phyloP scores from a whole-genome alignment of 2,113 vertebrate genomes.

The Muntiacus muntjak region DNA sequence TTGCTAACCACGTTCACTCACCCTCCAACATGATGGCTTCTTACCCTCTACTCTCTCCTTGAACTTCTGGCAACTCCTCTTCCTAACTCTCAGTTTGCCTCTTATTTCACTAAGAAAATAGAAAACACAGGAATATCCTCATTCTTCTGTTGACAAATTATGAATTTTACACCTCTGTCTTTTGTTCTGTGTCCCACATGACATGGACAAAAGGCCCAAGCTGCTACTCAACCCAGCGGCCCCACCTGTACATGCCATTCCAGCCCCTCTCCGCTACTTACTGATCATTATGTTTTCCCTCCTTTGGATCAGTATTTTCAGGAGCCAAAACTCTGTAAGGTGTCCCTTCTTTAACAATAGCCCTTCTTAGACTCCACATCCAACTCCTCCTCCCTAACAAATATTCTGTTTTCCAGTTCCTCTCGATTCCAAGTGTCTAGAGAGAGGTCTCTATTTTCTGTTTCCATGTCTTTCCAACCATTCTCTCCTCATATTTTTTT shows the following conservation, averaged over 20 bases:
- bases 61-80: not conserved
- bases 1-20: not conserved
- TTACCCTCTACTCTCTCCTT: not conserved
- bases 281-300: not conserved
- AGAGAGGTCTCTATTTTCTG: not conserved
- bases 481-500: not conserved
- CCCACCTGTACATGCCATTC: no score
- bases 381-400: not conserved
- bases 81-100: not conserved
- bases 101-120: not conserved
- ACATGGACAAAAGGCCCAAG: not conserved
- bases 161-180: not conserved
- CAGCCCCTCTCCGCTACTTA: not conserved
- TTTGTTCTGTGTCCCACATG: not conserved
- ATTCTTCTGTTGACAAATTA: not conserved
- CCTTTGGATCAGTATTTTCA: not conserved
- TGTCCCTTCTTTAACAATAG: not conserved
- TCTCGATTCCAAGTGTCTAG: not conserved
- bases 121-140: not conserved
- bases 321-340: not conserved
- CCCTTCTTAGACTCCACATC: not conserved
- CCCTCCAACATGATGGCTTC: not conserved
- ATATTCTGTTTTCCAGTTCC: not conserved
- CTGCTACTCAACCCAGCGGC: not conserved
- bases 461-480: not conserved